A percentile compares a stretch with the other conserved stretches of the same genome.
phyloP scores from a whole-genome alignment of 2,888 invertebrate genomes.

The Drosophila affinis region DNA sequence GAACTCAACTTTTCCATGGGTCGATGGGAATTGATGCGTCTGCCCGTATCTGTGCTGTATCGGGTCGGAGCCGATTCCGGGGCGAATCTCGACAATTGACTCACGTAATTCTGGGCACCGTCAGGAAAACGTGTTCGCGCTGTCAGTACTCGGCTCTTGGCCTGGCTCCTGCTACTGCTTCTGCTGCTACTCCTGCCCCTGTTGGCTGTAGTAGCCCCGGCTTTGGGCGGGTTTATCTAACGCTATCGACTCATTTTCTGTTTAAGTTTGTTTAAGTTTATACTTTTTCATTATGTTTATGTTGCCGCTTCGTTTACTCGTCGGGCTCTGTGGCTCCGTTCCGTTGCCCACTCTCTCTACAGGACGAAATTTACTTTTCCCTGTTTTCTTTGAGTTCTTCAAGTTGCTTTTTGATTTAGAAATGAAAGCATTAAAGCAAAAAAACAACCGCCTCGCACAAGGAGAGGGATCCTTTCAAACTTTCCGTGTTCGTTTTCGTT shows the following conservation, averaged over 20 bases:
- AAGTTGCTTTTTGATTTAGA: constrained; percentile 62
- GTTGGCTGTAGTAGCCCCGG: not conserved
- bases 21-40: constrained; percentile 63
- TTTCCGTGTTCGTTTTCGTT: constrained; percentile 50
- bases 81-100: constrained; percentile 55
- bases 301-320: constrained; percentile 69
- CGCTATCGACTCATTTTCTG: constrained; percentile 57
- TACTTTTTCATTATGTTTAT: constrained; percentile 72
- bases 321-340: constrained; percentile 35
- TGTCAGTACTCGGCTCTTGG: constrained; percentile 23
- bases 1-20: constrained; percentile 66
- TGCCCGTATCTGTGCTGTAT: constrained; percentile 6
- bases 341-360: constrained; percentile 4
- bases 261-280: constrained; percentile 68
- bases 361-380: constrained; percentile 33
- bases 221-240: constrained; percentile 34
- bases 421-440: constrained; percentile 52
- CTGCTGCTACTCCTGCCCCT: not conserved
- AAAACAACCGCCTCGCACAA: constrained; percentile 18
- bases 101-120: constrained; percentile 59
- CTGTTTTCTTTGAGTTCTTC: constrained; percentile 44
- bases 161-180: not conserved
- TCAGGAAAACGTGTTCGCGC: constrained; percentile 59
- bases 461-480: constrained; percentile 61
- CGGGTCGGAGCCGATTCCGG: not conserved